Evolutionary conservation across 2,888 invertebrate genomes (phyloP).

Genomic region (Dendrolimus pini): DNA sequence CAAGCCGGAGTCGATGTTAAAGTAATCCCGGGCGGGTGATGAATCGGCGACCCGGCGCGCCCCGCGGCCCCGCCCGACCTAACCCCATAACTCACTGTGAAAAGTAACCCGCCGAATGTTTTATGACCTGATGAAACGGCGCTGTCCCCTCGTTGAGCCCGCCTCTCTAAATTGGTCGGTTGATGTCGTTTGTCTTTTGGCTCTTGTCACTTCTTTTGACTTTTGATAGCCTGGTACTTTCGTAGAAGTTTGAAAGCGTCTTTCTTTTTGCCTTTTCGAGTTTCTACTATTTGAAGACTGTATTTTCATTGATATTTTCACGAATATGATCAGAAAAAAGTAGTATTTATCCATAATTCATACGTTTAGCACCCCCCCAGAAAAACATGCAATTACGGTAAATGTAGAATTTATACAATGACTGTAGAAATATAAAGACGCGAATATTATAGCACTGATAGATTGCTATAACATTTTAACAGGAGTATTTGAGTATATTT

Average conservation of each 20-base stretch:
- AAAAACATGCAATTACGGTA: too few relatives aligned
- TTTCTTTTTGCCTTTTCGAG: background rate
- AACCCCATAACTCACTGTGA: slow-evolving; percentile 49
- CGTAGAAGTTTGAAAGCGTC: background rate
- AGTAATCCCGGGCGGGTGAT: slow-evolving; percentile 11
- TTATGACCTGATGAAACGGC: slow-evolving; percentile 63
- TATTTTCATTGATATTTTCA: too few relatives aligned
- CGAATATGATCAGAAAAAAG: too few relatives aligned
- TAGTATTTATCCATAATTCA: too few relatives aligned
- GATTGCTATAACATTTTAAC: too few relatives aligned
- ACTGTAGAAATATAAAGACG: too few relatives aligned
- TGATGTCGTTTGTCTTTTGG: background rate
- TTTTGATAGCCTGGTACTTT: background rate
- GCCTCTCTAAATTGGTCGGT: slow-evolving; percentile 30
- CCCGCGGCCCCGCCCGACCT: slow-evolving; percentile 32
- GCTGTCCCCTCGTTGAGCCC: slow-evolving; percentile 31
- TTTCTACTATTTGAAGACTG: too few relatives aligned
- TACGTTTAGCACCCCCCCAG: too few relatives aligned
- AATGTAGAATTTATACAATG: too few relatives aligned
- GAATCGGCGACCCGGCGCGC: slow-evolving; percentile 3
- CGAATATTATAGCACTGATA: too few relatives aligned
- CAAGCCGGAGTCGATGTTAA: slow-evolving; percentile 11
- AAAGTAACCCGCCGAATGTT: slow-evolving; percentile 52
- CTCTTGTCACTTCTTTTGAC: background rate
- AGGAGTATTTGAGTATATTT: too few relatives aligned